phyloP scores from a whole-genome alignment of 2,888 invertebrate species.

The Pollenia angustigena region DNA sequence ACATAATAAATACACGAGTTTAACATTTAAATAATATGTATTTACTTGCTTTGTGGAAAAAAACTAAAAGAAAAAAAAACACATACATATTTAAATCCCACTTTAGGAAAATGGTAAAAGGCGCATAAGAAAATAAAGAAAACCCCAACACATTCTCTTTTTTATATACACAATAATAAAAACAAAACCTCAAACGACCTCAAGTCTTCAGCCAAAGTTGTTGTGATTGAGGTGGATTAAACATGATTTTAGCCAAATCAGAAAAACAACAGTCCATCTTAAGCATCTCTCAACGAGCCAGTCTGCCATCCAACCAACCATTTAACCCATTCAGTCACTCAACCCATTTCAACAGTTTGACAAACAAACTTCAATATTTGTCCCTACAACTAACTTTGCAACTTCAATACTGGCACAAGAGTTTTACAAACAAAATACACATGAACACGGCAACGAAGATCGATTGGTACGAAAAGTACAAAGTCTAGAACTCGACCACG shows the following conservation, averaged over 20 bases:
- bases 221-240: slow-evolving; percentile 66
- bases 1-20: slow-evolving; percentile 58
- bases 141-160: neutral
- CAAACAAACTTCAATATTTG: slow-evolving; percentile 59
- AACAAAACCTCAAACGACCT: slow-evolving; percentile 59
- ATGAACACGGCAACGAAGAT: slow-evolving; percentile 39
- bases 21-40: slow-evolving; percentile 8
- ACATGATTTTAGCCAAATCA: slow-evolving; percentile 43
- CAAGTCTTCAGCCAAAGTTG: slow-evolving; percentile 53
- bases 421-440: slow-evolving; percentile 21
- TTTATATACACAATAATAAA: slow-evolving; percentile 17
- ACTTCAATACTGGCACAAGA: slow-evolving; percentile 4
- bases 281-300: slow-evolving; percentile 39
- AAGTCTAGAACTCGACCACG: slow-evolving; percentile 61
- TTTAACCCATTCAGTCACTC: slow-evolving; percentile 13
- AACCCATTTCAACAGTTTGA: slow-evolving; percentile 49
- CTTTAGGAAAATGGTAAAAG: slow-evolving; percentile 32
- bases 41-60: neutral
- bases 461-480: slow-evolving; percentile 16
- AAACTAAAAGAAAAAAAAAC: neutral
- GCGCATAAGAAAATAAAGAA: slow-evolving; percentile 29
- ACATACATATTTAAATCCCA: slow-evolving; percentile 26
- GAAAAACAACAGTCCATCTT: slow-evolving; percentile 50
- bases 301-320: neutral
- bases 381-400: slow-evolving; percentile 29